Base-by-base conservation (phyloP, 2,797 vertebrate species). In the Acropternis orthonyx region DNA sequence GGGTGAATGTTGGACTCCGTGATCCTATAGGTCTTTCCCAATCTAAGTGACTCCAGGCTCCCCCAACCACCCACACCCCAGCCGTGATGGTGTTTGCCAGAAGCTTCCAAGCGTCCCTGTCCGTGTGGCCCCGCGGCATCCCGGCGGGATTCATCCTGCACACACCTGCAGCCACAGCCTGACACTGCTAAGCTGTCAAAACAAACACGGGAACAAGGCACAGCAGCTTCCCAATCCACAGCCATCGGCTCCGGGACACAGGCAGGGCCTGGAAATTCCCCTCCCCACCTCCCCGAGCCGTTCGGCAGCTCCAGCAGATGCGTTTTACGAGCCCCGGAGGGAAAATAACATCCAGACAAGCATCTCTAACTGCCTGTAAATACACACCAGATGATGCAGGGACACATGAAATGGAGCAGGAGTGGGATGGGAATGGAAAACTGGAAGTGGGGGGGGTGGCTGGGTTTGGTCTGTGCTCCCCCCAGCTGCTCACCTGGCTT, bases 231-330 rank as follows among this genome's bases (percentile, higher is more conserved):
- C 72, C 78, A 71, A 72, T 9, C 81, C 59, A 8, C 41, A 24
- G 14, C 69, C 39, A 8, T 11, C 9, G 2, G 51, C 67, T 21
- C 75, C 11, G 10, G 88, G 85, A 88, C 79, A 49, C 37, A 15
- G 59, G 55, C 86, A 71, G 92, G 61, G 74, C 13, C 85, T 77
- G 85, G 67, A 71, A 71, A 77, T 72, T 23, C 69, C 93, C 78
- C n/a, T n/a, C n/a, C n/a, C n/a, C n/a, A n/a, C n/a, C n/a, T n/a
- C n/a, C 88, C 58, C 2, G 4, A 65, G 65, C 92, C 28, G 75
- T 75, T 55, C 51, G 2, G 85, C 83, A 72, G 88, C 83, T 92
- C 77, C 44, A 73, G 89, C 95, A 97, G 96, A 93, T 94, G 96
- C 80, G 36, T 43, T 96, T 96, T 87, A 93, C 2, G 61, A 59